These are phyloP conservation scores for Thyatira batis DNA, from an alignment of 2,888 invertebrate genomes.

Conservation along the genomic window DNA sequence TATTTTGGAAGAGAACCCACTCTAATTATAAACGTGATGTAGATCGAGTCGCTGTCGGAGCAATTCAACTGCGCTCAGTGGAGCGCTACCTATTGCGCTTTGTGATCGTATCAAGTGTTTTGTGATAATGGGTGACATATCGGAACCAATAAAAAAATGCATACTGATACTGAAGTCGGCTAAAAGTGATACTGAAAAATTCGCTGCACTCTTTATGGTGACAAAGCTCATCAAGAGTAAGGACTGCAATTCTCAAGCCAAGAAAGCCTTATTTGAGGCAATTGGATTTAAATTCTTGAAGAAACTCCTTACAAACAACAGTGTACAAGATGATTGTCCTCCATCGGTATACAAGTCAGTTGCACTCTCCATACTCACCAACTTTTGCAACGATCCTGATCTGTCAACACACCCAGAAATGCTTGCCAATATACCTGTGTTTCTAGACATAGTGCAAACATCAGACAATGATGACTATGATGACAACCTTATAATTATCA, in stretches of 20 bases:
- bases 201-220: conserved; percentile 95
- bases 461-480: conserved; percentile 93
- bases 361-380: conserved; percentile 92
- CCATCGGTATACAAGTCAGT: conserved; percentile 95
- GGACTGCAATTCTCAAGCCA: conserved; percentile 89
- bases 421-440: conserved; percentile 90
- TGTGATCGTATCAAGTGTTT: conserved; percentile 65
- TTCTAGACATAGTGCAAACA: conserved; percentile 91
- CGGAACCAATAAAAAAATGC: conserved; percentile 93
- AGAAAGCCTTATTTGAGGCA: conserved; percentile 92
- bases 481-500: conserved; percentile 92
- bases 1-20: conserved; percentile 80
- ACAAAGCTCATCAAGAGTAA: conserved; percentile 93
- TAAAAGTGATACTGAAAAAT: conserved; percentile 93
- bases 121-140: conserved; percentile 83
- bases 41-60: conserved; percentile 65
- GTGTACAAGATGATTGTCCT: conserved; percentile 93
- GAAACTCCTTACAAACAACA: conserved; percentile 88
- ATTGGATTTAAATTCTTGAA: conserved; percentile 94
- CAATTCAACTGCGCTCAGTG: conserved; percentile 73
- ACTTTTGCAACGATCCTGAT: conserved; percentile 91
- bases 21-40: conserved; percentile 81
- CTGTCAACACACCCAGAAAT: conserved; percentile 92
- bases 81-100: conserved; percentile 73
- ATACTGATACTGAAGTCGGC: conserved; percentile 90